Conservation (phyloP, 2,797 vertebrate genomes). For the Phoebastria nigripes region DNA sequence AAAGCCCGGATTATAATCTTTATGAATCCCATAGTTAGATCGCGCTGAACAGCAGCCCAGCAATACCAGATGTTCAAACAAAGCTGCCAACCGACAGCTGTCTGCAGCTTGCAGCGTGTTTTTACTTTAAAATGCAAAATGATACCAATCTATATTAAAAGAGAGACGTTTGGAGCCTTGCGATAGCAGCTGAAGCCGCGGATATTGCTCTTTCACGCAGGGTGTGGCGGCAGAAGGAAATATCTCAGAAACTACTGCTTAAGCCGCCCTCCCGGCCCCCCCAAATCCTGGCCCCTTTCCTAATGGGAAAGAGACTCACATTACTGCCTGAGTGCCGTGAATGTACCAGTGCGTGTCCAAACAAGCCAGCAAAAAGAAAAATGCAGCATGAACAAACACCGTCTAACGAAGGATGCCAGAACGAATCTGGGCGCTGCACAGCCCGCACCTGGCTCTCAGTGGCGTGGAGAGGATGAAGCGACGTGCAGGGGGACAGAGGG, state of each 20-base stretch:
- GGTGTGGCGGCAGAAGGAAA: conserved; percentile 60
- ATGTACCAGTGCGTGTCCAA: conserved; percentile 64
- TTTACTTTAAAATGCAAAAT: conserved; percentile 73
- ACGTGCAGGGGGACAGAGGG: accelerated
- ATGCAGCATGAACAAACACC: conserved; percentile 56
- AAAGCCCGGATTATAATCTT: conserved; percentile 75
- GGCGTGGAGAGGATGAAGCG: not conserved
- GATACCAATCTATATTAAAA: conserved; percentile 71
- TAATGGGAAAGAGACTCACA: conserved; percentile 61
- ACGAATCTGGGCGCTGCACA: not conserved
- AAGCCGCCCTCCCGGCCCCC: conserved; percentile 22
- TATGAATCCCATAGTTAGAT: conserved; percentile 74
- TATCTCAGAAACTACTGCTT: conserved; percentile 60
- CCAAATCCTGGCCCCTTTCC: conserved; percentile 62
- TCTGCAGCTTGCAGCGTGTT: conserved; percentile 69
- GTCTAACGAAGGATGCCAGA: conserved; percentile 31
- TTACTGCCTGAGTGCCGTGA: conserved; percentile 55
- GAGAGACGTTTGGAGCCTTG: conserved; percentile 54
- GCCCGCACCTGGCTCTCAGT: not conserved
- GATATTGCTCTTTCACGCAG: conserved; percentile 53
- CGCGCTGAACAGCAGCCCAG: conserved; percentile 69
- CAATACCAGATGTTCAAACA: conserved; percentile 75
- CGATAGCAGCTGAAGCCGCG: conserved; percentile 33
- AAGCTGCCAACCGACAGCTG: conserved; percentile 76
- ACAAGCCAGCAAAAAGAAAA: conserved; percentile 62